These are phyloP conservation scores for Cheilinus undulatus DNA, from an alignment of 2,113 vertebrate species.

Conservation along the genomic window DNA sequence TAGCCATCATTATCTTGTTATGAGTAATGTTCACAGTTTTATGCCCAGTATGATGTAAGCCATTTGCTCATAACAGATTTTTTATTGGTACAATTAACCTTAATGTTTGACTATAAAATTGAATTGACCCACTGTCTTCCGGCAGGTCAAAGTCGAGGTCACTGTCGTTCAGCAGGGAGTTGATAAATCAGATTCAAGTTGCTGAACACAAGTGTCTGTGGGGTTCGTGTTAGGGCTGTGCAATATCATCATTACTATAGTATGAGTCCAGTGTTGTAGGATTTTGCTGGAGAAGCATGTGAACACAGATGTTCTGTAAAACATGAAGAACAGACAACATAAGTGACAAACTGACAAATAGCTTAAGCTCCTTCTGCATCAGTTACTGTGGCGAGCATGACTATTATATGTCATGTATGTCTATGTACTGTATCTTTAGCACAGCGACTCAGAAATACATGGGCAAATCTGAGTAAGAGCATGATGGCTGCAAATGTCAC, in stretches of 20 bases:
- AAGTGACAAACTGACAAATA: too few species aligned
- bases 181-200: not conserved
- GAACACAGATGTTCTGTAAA: too few species aligned
- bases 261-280: too few species aligned
- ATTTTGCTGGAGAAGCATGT: too few species aligned
- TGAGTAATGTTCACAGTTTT: conserved; percentile 52
- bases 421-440: too few species aligned
- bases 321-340: too few species aligned
- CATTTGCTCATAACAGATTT: conserved; percentile 20
- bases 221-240: not conserved
- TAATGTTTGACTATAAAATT: conserved; percentile 46
- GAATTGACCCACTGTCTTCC: conserved; percentile 29
- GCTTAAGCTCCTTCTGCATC: too few species aligned
- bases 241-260: not conserved
- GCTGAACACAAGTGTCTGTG: not conserved
- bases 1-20: conserved; percentile 39
- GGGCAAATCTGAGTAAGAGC: too few species aligned
- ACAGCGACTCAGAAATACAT: too few species aligned
- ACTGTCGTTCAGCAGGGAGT: not conserved
- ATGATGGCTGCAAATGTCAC: too few species aligned
- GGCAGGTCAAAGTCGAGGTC: conserved; percentile 46
- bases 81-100: conserved; percentile 42
- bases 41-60: conserved; percentile 31
- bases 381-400: too few species aligned
- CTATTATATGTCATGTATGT: too few species aligned